Evolutionary conservation across 2,797 vertebrate genomes (phyloP), one percentile per base, ranked within the genome.

Genomic region (Gymnocypris eckloni): DNA sequence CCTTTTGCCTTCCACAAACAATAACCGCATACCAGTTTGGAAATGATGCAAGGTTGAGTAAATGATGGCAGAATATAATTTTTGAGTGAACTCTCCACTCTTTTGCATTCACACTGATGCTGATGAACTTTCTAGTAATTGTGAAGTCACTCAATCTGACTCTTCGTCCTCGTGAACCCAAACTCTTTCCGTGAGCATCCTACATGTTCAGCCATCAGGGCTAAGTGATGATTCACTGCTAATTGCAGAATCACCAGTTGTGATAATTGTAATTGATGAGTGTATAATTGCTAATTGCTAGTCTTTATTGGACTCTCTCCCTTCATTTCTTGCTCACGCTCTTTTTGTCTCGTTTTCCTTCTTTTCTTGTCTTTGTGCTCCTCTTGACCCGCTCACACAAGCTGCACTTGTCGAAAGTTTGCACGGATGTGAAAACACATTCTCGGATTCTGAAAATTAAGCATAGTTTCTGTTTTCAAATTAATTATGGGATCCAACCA

Each of bases 181-280:
- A 73, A 83, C 75, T 70, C 54, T 78, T 37, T 33, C 82, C 20
- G 2, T 28, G 33, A 72, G 82, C 73, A 66, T 83, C 78, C 78
- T 73, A 75, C 80, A 79, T 52, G n/a, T 61, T 76, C 37, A 66
- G 72, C 61, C 79, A 77, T 71, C 39, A 64, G 25, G 71, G 25
- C 56, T 70, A 67, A 87, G 91, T 93, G 92, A 89, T 92, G 94
- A 95, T 94, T 95, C 94, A 89, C 88, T 94, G 93, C 90, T 96
- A 95, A 96, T 96, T 95, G 93, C 94, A 94, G 95, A 95, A 93
- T 95, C 16, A 88, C 93, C 92, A 94, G 94, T 96, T 95, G 94
- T 92, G 92, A 94, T 95, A 88, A 92, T 93, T 93, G 92, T 95
- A 96, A 96, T 95, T 95, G 94, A 94, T 94, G 94, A 92, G 93